Base-by-base conservation (phyloP, 2,888 invertebrate genomes). In the Bembecia ichneumoniformis region DNA sequence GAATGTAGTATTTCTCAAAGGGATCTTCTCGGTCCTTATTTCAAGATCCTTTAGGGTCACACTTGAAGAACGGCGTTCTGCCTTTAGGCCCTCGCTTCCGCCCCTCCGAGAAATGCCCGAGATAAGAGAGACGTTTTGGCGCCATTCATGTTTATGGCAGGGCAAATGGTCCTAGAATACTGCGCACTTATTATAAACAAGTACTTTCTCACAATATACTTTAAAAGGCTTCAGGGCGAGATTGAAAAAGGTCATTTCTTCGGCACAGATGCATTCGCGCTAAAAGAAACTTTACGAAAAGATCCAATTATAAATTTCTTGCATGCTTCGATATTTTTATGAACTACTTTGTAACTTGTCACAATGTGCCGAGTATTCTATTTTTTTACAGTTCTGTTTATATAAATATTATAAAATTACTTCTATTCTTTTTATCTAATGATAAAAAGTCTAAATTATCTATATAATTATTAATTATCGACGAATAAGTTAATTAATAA, bases 121-220 rank as follows among this genome's bases (percentile, higher is more conserved):
- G 87, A 87, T 87, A 87, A 87, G 87, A 84, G 81, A 84, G 83
- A 84, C 83, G 80, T 86, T 87, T 84, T 82, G 82, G 77, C 82
- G 76, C 86, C 82, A 84, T 87, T 87, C 82, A 83, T 84, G 86
- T 86, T 87, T 84, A 87, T 86, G 69, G 81, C 81, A 64, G 78
- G 80, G 75, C 79, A 82, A 87, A 86, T 83, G 82, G 78, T 76
- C 74, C 74, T 79, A 82, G 77, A 83, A 82, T 81, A 81, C 76
- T 75, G 76, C 79, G 77, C 66, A 79, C 83, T 86, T 84, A 81
- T 84, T 86, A 82, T 82, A 82, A 83, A 83, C 79, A 84, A 84
- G 78, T 71, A 72, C 68, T 68, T 67, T 57, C 28, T 28, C 63
- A 68, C 57, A 66, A 66, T 66, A 68, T 71, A 69, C 68, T 71